phyloP scores from a whole-genome alignment of 2,888 invertebrate genomes.

The Oligia fasciuncula region DNA sequence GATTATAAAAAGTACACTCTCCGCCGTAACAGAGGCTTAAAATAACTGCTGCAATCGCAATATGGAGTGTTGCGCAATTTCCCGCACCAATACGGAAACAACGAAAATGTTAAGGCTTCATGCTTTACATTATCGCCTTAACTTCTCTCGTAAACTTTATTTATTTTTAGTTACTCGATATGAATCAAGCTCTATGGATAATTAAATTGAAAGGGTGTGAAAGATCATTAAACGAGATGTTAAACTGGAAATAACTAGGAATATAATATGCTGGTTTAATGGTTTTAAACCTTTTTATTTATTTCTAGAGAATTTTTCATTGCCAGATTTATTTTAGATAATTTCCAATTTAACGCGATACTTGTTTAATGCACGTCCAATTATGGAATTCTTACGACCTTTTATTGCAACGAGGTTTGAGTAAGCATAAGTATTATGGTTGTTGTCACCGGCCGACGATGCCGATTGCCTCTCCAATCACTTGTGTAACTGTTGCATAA shows the following conservation, averaged over 20 bases:
- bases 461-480: constrained; percentile 33
- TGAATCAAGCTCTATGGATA: not conserved
- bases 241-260: not conserved
- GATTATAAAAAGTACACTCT: constrained; percentile 47
- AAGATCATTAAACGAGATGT: not conserved
- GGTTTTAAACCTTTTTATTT: not conserved
- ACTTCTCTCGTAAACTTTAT: not conserved
- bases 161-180: not conserved
- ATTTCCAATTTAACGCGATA: not conserved
- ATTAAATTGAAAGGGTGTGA: constrained; percentile 2
- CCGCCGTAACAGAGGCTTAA: constrained; percentile 22
- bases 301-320: not conserved
- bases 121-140: constrained; percentile 14
- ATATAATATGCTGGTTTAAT: not conserved
- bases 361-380: not conserved
- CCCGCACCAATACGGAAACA: constrained; percentile 33
- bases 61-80: constrained; percentile 49
- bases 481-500: constrained; percentile 75
- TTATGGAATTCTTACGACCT: not conserved
- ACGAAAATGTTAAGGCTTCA: constrained; percentile 19
- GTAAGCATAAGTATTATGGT: not conserved
- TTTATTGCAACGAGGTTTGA: constrained; percentile 7
- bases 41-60: constrained; percentile 41
- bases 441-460: constrained; percentile 2
- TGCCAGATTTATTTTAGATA: not conserved